Evolutionary conservation across 2,888 invertebrate genomes (phyloP), one percentile per base, ranked within the genome.

Genomic region (Lottia gigantea): DNA sequence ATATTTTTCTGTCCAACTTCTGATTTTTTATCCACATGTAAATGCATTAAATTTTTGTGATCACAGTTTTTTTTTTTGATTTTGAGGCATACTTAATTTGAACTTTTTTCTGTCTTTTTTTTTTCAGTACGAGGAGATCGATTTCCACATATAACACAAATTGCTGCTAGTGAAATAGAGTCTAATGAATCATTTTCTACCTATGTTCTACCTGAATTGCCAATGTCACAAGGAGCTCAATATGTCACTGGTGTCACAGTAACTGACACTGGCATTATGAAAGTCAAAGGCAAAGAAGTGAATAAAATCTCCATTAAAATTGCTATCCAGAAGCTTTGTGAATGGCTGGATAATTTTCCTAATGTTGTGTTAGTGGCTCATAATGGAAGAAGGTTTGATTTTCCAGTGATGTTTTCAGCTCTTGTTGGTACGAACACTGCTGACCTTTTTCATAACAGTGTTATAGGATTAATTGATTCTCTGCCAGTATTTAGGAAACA

Each of bases 341-440:
- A 40, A 25, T 73, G 71, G 71, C 66, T 75, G 11, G n/a, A 64
- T 14, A 63, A 31, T 6, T 71, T 68, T 19, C 7, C 45, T 7
- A 71, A 71, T 64, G 71, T 68, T 1, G 23, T 70, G 15, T 55
- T 70, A n/a, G 47, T 75, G 2, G 71, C 73, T 26, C 75, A 75
- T 23, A 73, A 75, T 71, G 75, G 75, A 2, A 47, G 68, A 46
- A 64, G 40, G 16, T 75, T 75, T 71, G 72, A 75, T 62, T 75
- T 73, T 67, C 69, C 72, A 2, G 66, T 75, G 15, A 26, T 72
- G 0, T 45, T 71, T 1, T n/a, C 45, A 11, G 61, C 71, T 14
- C 23, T 67, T 6, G 12, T 19, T 64, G 46, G 64, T 16, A 46
- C 19, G 12, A 45, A 67, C 40, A 40, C 40, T 8, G 7, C 11